Evolutionary conservation across 2,113 vertebrate species (phyloP).

Genomic region (Semnornis frantzii): DNA sequence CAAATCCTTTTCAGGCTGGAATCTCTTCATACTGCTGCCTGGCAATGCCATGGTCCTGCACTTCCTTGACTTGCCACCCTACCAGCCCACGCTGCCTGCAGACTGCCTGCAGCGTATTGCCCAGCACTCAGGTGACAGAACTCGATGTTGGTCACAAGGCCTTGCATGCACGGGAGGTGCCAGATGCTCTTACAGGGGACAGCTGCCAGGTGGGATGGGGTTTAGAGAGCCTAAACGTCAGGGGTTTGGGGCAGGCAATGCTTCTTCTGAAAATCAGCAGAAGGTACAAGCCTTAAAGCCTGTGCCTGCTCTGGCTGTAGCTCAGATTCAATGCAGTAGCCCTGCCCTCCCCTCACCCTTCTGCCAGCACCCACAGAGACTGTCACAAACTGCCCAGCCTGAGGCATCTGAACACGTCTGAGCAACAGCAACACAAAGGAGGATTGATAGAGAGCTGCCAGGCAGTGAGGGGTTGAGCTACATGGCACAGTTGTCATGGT

Average conservation of each 20-base stretch:
- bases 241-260: background rate
- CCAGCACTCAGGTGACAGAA: background rate
- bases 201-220: background rate
- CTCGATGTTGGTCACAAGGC: background rate
- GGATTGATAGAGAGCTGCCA: background rate
- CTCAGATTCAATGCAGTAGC: background rate
- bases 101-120: background rate
- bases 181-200: background rate
- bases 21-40: background rate
- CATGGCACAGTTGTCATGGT: fast-evolving
- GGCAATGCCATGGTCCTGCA: background rate
- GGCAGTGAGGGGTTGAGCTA: background rate
- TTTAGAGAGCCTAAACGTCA: background rate
- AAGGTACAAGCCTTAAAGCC: background rate
- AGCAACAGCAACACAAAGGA: background rate
- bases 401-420: fast-evolving
- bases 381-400: background rate
- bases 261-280: background rate
- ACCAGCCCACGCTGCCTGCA: background rate
- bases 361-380: background rate
- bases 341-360: background rate
- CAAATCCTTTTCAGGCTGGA: background rate
- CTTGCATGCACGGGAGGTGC: background rate
- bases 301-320: background rate
- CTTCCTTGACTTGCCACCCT: background rate